Evolutionary conservation across 2,113 vertebrate genomes (phyloP).

Genomic region (Emydocephalus ijimae): DNA sequence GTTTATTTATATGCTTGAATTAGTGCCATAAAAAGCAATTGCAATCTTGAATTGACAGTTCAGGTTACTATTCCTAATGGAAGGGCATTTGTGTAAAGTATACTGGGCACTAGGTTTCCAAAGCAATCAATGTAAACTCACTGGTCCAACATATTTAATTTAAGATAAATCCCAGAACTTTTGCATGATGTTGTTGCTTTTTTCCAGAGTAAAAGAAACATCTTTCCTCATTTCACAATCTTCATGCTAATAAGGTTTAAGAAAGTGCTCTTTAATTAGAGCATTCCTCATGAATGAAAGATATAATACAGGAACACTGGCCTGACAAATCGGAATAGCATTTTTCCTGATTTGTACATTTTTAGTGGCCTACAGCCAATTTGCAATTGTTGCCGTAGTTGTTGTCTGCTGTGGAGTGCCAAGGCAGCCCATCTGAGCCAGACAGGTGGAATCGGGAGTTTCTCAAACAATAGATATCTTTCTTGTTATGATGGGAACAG

Average conservation of each 20-base stretch:
- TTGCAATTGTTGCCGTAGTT: slow-evolving; percentile 11
- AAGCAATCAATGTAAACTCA: not conserved
- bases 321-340: slow-evolving; percentile 36
- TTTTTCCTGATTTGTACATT: slow-evolving; percentile 55
- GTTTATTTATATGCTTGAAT: not conserved
- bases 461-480: slow-evolving; percentile 53
- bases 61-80: not conserved
- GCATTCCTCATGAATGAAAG: slow-evolving; percentile 46
- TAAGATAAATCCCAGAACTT: slow-evolving; percentile 18
- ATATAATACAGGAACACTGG: slow-evolving; percentile 37
- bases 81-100: not conserved
- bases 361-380: slow-evolving; percentile 52
- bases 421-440: not conserved
- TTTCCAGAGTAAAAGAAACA: not conserved
- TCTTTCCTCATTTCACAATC: not conserved
- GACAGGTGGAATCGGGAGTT: slow-evolving; percentile 57
- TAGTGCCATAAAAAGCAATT: not conserved
- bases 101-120: not conserved
- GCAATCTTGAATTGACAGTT: not conserved
- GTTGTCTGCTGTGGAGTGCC: slow-evolving; percentile 8
- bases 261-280: not conserved
- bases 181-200: not conserved
- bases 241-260: not conserved
- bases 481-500: slow-evolving; percentile 52
- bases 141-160: not conserved